Evolutionary conservation across 1,140 invertebrate genomes (phyloP), one percentile per base, ranked within the genome.

Genomic region (Lucilia cuprina): DNA sequence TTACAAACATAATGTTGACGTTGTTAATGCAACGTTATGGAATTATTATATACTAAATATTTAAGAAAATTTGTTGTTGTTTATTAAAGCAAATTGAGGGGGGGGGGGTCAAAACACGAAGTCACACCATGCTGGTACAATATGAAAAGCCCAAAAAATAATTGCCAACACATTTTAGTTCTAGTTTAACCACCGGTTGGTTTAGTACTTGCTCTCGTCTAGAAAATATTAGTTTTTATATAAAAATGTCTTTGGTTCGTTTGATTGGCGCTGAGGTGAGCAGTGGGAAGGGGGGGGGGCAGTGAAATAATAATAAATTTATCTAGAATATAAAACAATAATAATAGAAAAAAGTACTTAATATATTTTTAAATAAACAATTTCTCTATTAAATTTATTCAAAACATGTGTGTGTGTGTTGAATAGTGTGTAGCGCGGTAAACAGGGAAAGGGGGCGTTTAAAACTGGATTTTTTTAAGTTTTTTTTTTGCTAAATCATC

Each of bases 251-350:
- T 83, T 85, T 90, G 65, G 85, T 88, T 65, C 89, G 89, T 86
- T 86, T 90, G 77, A 86, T 90, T 86, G 87, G 89, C 60, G 85
- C 87, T 83, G 87, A 90, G 88, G 89, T 90, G 70, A 90, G 89
- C 17, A n/a, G n/a, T n/a, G n/a, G n/a, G n/a, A n/a, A n/a, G n/a
- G n/a, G n/a, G n/a, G n/a, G 34, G 21, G 49, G 21, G 3, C 4
- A 10, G 30, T 17, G 14, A 35, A 55, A 60, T 60, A 60, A 70
- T 60, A 60, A 70, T 21, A 70, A 70, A 70, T 21, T 21, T n/a
- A 14, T 5, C 14, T 60, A 60, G 13, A 60, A 60, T 5, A 49
- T 70, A 13, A n/a, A 74, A 35, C 14, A 41, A 41, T 5, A 5
- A 41, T 41, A n/a, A n/a, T n/a, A n/a, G 35, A n/a, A 5, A 41